A percentile compares a stretch with the other conserved stretches of the same genome.
Evolutionary conservation across 2,888 invertebrate species (phyloP).

Genomic region (Ischnura elegans): DNA sequence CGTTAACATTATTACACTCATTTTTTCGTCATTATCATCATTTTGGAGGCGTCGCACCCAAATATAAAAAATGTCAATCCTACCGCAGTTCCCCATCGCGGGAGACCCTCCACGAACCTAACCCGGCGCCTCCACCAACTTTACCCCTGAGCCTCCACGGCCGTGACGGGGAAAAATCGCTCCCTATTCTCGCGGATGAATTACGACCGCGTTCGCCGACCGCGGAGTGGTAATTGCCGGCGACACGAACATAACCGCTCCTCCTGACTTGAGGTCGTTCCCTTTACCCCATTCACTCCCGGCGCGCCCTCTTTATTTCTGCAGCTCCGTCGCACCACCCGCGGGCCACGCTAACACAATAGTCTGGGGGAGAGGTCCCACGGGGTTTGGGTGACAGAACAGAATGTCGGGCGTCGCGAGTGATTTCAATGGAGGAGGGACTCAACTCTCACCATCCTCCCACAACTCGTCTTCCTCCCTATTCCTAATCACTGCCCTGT

Average conservation of each 20-base stretch:
- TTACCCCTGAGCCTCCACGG: background rate
- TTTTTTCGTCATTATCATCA: background rate
- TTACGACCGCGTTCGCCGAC: background rate
- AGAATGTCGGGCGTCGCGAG: background rate
- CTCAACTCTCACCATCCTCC: too few relatives aligned
- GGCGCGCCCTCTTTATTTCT: background rate
- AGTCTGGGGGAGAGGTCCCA: background rate
- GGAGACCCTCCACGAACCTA: too few relatives aligned
- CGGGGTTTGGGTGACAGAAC: background rate
- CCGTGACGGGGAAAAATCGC: constrained; percentile 19
- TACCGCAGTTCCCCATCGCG: background rate
- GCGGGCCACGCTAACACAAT: background rate
- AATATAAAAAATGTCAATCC: too few relatives aligned
- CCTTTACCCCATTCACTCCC: background rate
- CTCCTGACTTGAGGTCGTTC: background rate
- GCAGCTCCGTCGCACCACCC: background rate
- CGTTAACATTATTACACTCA: background rate
- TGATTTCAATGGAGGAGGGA: constrained; percentile 2
- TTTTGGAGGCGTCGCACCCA: background rate
- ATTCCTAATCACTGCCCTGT: background rate
- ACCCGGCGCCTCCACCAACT: too few relatives aligned
- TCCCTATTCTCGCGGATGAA: constrained; percentile 25
- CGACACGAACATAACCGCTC: constrained; percentile 20
- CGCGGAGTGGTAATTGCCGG: background rate
- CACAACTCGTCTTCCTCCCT: too few relatives aligned